A percentile compares a stretch with the other conserved stretches of the same genome.
phyloP scores from a whole-genome alignment of 2,888 invertebrate genomes.

The Ischnura elegans region DNA sequence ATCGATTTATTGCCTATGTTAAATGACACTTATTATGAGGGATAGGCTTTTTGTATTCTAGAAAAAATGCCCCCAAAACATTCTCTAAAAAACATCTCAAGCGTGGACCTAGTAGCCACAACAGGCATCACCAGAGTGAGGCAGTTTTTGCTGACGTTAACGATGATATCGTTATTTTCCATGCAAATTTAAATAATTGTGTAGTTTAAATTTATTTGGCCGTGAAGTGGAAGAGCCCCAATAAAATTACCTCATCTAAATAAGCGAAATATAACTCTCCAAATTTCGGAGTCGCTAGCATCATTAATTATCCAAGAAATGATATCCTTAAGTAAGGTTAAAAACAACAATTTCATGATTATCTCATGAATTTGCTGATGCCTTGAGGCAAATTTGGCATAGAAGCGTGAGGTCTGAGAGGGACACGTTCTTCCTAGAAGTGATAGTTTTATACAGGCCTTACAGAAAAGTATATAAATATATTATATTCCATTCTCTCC shows the following conservation, averaged over 20 bases:
- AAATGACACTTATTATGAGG: not conserved
- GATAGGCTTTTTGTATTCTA: not conserved
- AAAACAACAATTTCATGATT: not conserved
- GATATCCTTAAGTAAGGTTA: not conserved
- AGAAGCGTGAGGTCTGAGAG: not conserved
- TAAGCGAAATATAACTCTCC: not conserved
- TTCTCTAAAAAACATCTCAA: not conserved
- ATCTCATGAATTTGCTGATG: not conserved
- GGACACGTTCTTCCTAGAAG: not conserved
- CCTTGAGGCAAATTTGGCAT: not conserved
- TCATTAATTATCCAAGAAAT: slow-evolving; percentile 1
- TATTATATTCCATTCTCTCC: not conserved
- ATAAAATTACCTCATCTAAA: not conserved
- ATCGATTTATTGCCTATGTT: not conserved
- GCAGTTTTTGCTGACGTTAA: not conserved
- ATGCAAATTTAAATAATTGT: not conserved
- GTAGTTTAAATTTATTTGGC: not conserved
- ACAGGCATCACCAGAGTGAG: not conserved
- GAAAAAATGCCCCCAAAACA: not conserved
- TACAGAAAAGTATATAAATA: not conserved
- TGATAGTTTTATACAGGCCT: not conserved
- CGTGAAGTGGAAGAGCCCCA: not conserved
- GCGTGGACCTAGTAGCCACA: not conserved
- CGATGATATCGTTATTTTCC: not conserved
- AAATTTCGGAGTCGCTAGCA: not conserved